Evolutionary conservation across 1,140 invertebrate genomes (phyloP).

Genomic region (Sarcophaga peregrina): DNA sequence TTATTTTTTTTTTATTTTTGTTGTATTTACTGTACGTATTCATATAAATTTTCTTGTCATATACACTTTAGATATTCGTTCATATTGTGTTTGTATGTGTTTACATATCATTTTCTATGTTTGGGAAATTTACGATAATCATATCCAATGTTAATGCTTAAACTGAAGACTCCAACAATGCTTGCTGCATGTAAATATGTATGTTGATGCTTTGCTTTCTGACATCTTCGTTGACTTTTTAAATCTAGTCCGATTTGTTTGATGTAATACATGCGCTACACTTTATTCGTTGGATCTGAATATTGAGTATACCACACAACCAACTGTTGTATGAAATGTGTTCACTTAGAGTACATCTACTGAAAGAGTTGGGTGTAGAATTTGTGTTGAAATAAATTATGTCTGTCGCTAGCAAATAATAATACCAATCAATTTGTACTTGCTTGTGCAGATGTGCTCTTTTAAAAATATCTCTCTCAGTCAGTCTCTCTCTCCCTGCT

Average conservation of each 20-base stretch:
- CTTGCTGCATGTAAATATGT: too few relatives aligned
- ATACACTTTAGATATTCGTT: slow-evolving; percentile 36
- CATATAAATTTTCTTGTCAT: slow-evolving; percentile 36
- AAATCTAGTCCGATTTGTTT: too few relatives aligned
- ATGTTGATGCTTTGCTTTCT: too few relatives aligned
- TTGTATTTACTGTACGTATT: neutral
- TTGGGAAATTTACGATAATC: too few relatives aligned
- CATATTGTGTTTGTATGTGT: neutral
- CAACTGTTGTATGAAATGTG: neutral
- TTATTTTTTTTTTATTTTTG: neutral
- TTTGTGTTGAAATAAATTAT: slow-evolving; percentile 17
- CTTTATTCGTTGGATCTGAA: too few relatives aligned
- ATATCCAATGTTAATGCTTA: too few relatives aligned
- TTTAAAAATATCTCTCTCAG: neutral
- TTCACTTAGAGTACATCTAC: neutral
- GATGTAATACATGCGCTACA: too few relatives aligned
- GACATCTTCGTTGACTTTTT: too few relatives aligned
- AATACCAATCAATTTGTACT: slow-evolving; percentile 22
- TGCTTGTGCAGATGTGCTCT: slow-evolving; percentile 31
- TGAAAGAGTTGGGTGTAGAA: neutral
- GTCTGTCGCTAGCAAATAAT: slow-evolving; percentile 23
- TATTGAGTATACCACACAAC: neutral
- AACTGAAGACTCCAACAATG: too few relatives aligned
- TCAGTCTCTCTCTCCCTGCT: too few relatives aligned
- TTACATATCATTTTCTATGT: neutral